These are phyloP conservation scores for Sesamia inferens DNA, from an alignment of 2,888 invertebrate species.

Conservation along the genomic window DNA sequence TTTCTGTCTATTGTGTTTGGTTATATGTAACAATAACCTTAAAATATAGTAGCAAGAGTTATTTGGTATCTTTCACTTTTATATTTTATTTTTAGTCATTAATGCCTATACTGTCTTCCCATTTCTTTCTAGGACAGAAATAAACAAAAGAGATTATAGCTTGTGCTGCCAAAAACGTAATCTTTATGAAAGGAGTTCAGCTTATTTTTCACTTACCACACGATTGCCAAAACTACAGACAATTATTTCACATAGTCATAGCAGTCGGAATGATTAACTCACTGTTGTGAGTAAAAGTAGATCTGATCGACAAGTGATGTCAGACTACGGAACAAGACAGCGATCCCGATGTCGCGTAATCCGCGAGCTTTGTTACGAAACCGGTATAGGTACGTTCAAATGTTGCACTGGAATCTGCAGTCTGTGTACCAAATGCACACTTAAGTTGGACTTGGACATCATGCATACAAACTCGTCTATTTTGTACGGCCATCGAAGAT, in stretches of 20 bases:
- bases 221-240: not conserved
- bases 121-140: not conserved
- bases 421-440: slow-evolving; percentile 45
- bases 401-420: slow-evolving; percentile 48
- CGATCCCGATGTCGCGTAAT: slow-evolving; percentile 70
- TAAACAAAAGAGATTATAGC: too few relatives aligned
- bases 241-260: not conserved
- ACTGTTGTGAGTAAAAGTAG: slow-evolving; percentile 55
- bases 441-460: slow-evolving; percentile 53
- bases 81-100: not conserved
- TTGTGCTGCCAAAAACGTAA: not conserved
- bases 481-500: slow-evolving; percentile 58
- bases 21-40: slow-evolving; percentile 43
- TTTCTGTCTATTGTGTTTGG: slow-evolving; percentile 65
- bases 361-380: slow-evolving; percentile 61
- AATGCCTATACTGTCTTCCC: not conserved
- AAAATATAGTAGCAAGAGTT: slow-evolving; percentile 19
- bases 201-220: slow-evolving; percentile 10
- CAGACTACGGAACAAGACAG: slow-evolving; percentile 62
- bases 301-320: slow-evolving; percentile 69
- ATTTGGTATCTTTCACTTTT: slow-evolving; percentile 17
- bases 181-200: not conserved
- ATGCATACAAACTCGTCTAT: slow-evolving; percentile 55
- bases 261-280: slow-evolving; percentile 17
- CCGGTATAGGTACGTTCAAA: slow-evolving; percentile 57